Base-by-base conservation (phyloP, 1,140 invertebrate genomes). In the Diploscapter pachys region DNA sequence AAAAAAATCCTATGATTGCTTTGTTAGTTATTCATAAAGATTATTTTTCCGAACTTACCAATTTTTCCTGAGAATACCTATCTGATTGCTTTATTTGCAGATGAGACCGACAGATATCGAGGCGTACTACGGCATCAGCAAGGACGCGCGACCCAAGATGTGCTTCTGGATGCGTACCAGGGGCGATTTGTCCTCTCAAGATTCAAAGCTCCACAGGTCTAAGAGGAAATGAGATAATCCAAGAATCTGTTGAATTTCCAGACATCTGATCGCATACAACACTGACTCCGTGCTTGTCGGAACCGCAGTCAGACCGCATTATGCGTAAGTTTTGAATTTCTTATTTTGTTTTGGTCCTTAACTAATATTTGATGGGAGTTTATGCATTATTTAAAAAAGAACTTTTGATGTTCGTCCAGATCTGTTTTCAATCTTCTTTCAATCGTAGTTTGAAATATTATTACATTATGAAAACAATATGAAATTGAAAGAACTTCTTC, bases 221-320 rank as follows among this genome's bases (percentile, higher is more conserved):
- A n/a, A 4, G 11, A 63, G 57, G 9, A 59, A 59, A 59, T 59
- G 57, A 11, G 9, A 59, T 9, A 59, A 13, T 59, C 9, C 9
- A 9, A 59, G 57, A 59, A 59, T 59, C 57, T 13, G 9, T 59
- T 64, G 13, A 9, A 48, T 50, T 65, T 65, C 62, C 72, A 73
- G 73, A 54, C 76, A 67, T 50, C 53, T 79, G 54, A 57, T 71
- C 6, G 68, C 78, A 9, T 79, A 80, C 73, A 79, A 72, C 59
- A 76, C 73, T 59, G 78, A 79, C 67, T 65, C 71, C 50, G 51
- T 63, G 8, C 65, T 79, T 4, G 73, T 75, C 11, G 62, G 70
- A 8, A 65, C 67, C 6, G 73, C 67, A 4, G 65, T 66, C 59
- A 63, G 72, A 13, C 78, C 77, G 9, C 78, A 79, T 63, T 74